A percentile compares a stretch with the other conserved stretches of the same genome.
phyloP scores from a whole-genome alignment of 1,140 invertebrate genomes.

The Drosophila paulistorum region DNA sequence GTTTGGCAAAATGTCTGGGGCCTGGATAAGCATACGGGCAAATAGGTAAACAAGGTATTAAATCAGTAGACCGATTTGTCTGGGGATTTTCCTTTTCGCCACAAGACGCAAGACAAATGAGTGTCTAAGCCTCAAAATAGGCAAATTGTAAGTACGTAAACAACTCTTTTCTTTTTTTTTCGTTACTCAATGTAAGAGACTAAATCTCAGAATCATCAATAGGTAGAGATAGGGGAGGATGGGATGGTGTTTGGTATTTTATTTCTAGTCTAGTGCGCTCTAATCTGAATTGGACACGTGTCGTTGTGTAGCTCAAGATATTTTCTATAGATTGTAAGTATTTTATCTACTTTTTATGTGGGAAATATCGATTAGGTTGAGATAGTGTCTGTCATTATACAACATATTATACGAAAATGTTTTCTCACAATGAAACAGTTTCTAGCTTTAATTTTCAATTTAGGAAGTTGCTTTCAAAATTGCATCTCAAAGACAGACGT shows the following conservation, averaged over 20 bases:
- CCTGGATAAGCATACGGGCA: background rate
- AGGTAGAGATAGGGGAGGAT: background rate
- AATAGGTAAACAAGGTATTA: slow-evolving; percentile 65
- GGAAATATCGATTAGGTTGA: no score
- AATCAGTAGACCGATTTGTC: slow-evolving; percentile 38
- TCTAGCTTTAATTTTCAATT: slow-evolving; percentile 8
- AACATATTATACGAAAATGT: no score
- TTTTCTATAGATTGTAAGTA: no score
- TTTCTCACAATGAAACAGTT: no score
- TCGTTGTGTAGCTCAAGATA: slow-evolving; percentile 11
- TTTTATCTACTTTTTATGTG: background rate
- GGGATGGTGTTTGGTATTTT: slow-evolving; percentile 7
- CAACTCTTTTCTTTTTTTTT: slow-evolving; percentile 55
- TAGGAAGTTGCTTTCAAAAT: slow-evolving; percentile 4
- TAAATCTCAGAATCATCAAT: slow-evolving; percentile 53
- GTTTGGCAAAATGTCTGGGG: background rate
- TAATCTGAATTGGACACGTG: slow-evolving; percentile 50
- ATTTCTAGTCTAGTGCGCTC: slow-evolving; percentile 31
- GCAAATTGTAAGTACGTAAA: slow-evolving; percentile 61
- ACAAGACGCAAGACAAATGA: slow-evolving; percentile 53
- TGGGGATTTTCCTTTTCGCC: slow-evolving; percentile 32
- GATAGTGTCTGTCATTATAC: no score
- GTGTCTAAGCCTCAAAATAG: slow-evolving; percentile 64
- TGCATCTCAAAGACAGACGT: slow-evolving; percentile 36
- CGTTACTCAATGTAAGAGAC: background rate